phyloP scores from a whole-genome alignment of 2,797 vertebrate species.

The Echiichthys vipera region DNA sequence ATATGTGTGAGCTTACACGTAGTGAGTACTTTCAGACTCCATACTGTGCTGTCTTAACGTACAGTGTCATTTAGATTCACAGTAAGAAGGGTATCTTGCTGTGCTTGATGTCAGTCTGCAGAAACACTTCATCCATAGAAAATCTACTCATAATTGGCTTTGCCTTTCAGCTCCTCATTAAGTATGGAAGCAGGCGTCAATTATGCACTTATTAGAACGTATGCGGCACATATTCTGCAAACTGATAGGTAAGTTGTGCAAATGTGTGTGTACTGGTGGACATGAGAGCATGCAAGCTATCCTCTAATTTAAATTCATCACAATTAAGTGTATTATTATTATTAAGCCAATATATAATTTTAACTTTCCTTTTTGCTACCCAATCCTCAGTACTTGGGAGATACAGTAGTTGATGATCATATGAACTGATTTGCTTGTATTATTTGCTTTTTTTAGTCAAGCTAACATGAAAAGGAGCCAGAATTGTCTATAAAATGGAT shows the following conservation, averaged over 20 bases:
- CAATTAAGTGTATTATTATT: too few relatives aligned
- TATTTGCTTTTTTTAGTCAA: background rate
- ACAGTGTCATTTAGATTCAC: constrained; percentile 65
- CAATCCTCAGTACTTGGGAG: too few relatives aligned
- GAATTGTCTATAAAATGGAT: background rate
- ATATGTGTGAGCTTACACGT: constrained; percentile 40
- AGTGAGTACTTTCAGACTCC: constrained; percentile 53
- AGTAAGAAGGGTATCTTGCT: constrained; percentile 56
- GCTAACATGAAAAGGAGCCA: background rate
- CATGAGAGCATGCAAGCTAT: background rate
- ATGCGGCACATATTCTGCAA: constrained; percentile 7
- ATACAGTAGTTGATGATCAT: too few relatives aligned
- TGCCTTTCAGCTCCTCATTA: constrained; percentile 47
- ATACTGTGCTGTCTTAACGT: constrained; percentile 55
- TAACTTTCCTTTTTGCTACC: too few relatives aligned
- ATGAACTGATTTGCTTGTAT: too few relatives aligned
- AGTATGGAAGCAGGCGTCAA: constrained; percentile 32
- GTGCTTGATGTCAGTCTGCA: constrained; percentile 49
- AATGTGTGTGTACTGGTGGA: background rate
- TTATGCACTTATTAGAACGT: constrained; percentile 42
- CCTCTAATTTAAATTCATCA: too few relatives aligned
- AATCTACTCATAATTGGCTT: constrained; percentile 65
- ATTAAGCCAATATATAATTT: too few relatives aligned
- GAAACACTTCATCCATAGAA: constrained; percentile 42
- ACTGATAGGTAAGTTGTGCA: background rate